A percentile compares a stretch with the other conserved stretches of the same genome.
phyloP scores from a whole-genome alignment of 2,113 vertebrate genomes.

The Lethenteron camtschaticum region DNA sequence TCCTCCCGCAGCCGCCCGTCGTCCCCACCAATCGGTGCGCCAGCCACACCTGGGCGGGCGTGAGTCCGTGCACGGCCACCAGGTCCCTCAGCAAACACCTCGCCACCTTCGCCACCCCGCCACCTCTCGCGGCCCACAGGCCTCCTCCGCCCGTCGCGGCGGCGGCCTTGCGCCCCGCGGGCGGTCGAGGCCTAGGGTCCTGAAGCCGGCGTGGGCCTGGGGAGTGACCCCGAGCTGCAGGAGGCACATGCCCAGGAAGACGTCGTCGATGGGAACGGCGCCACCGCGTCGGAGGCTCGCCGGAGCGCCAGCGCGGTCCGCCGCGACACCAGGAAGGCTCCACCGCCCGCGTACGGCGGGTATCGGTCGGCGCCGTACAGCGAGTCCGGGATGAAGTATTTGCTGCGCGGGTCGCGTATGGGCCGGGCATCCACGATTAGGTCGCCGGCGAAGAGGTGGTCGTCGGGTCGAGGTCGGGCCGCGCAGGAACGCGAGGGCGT shows the following conservation, averaged over 20 bases:
- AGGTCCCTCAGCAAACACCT: no score
- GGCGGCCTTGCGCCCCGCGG: no score
- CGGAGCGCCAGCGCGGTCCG: conserved; percentile 37
- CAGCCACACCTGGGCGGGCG: no score
- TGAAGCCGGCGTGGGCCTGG: conserved; percentile 54
- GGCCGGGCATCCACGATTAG: conserved; percentile 55
- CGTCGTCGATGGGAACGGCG: conserved; percentile 74
- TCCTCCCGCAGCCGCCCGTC: no score
- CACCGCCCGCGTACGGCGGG: conserved; percentile 74
- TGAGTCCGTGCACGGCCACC: no score
- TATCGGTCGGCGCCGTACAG: conserved; percentile 55
- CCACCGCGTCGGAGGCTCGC: conserved; percentile 34
- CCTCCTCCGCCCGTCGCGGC: no score
- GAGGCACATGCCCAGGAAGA: conserved; percentile 89
- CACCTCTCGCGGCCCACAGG: no score
- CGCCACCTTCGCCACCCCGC: no score
- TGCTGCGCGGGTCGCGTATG: conserved; percentile 64
- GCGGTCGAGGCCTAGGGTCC: conserved; percentile 72
- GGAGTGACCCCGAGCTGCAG: conserved; percentile 50
- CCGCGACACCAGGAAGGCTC: conserved; percentile 68
- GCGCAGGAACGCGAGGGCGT: conserved; percentile 39
- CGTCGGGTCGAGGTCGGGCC: conserved; percentile 13
- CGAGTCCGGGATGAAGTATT: conserved; percentile 58
- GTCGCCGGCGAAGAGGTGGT: conserved; percentile 55
- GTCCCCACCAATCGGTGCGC: no score